Percentiles rank a stretch among this genome's conserved stretches.
These are phyloP conservation scores for Apis dorsata DNA, from an alignment of 1,140 invertebrate genomes.

Conservation along the genomic window DNA sequence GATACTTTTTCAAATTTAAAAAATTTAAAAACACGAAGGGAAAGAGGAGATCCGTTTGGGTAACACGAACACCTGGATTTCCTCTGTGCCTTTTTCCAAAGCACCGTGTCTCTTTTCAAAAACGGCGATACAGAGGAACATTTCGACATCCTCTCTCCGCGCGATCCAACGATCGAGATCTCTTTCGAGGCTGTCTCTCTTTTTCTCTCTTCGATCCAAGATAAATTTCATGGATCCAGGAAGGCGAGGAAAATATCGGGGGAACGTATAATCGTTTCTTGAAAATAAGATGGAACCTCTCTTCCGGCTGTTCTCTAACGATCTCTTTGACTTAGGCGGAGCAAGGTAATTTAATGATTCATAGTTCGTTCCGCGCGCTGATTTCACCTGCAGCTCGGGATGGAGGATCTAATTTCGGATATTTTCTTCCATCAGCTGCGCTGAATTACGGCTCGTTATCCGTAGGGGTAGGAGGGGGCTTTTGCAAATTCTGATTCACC, in stretches of 20 bases:
- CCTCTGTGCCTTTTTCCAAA: background rate
- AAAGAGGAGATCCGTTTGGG: background rate
- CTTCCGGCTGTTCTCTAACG: background rate
- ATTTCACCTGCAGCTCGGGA: background rate
- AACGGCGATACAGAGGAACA: background rate
- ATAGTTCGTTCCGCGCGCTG: constrained; percentile 5
- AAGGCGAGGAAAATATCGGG: no score
- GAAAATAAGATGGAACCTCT: background rate
- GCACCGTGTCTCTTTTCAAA: background rate
- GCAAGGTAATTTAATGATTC: constrained; percentile 43
- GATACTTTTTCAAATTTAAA: background rate
- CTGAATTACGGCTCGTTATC: constrained; percentile 12
- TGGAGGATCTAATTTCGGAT: constrained; percentile 26
- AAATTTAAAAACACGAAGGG: background rate
- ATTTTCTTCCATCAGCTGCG: constrained; percentile 6
- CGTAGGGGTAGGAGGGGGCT: no score
- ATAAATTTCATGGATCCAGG: background rate
- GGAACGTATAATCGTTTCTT: background rate
- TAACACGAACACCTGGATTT: background rate
- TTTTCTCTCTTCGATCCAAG: no score
- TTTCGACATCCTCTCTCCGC: background rate
- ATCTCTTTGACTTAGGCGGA: constrained; percentile 12
- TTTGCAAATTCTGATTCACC: constrained; percentile 3
- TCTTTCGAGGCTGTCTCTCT: background rate
- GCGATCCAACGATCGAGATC: background rate